phyloP scores from a whole-genome alignment of 2,113 vertebrate genomes.

The Artemisiospiza belli region DNA sequence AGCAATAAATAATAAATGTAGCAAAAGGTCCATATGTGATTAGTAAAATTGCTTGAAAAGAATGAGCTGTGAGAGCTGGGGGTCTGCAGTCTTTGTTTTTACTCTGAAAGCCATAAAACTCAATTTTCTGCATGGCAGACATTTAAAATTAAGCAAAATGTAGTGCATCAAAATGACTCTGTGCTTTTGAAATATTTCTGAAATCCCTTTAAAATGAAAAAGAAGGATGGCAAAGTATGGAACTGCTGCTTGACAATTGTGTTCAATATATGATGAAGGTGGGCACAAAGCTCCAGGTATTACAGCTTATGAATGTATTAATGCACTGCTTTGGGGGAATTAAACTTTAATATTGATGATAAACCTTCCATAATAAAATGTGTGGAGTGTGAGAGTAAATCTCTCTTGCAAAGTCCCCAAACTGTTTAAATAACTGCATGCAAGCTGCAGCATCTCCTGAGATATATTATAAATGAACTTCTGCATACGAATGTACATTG shows the following conservation, averaged over 20 bases:
- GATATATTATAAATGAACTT: neutral
- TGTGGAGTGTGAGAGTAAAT: conserved; percentile 54
- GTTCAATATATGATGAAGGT: conserved; percentile 20
- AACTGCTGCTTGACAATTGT: neutral
- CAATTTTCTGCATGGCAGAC: conserved; percentile 36
- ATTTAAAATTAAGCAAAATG: neutral
- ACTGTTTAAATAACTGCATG: conserved; percentile 51
- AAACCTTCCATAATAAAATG: conserved; percentile 75
- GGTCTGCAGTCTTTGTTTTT: conserved; percentile 13
- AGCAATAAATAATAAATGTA: neutral
- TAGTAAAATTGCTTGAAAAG: neutral
- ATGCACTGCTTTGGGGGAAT: conserved; percentile 74
- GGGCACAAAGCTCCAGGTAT: conserved; percentile 61
- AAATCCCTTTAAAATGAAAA: conserved; percentile 22
- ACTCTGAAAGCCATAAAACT: conserved; percentile 6
- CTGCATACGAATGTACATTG: neutral
- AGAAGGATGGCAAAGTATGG: neutral
- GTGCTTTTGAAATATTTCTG: neutral
- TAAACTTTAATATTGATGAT: conserved; percentile 80
- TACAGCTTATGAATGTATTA: conserved; percentile 79
- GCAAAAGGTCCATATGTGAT: neutral
- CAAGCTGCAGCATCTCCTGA: conserved; percentile 1
- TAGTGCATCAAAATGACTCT: neutral
- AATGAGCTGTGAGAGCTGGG: neutral
- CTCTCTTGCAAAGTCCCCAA: conserved; percentile 42